Evolutionary conservation across 2,797 vertebrate species (phyloP).

Genomic region (Hirundo rustica): DNA sequence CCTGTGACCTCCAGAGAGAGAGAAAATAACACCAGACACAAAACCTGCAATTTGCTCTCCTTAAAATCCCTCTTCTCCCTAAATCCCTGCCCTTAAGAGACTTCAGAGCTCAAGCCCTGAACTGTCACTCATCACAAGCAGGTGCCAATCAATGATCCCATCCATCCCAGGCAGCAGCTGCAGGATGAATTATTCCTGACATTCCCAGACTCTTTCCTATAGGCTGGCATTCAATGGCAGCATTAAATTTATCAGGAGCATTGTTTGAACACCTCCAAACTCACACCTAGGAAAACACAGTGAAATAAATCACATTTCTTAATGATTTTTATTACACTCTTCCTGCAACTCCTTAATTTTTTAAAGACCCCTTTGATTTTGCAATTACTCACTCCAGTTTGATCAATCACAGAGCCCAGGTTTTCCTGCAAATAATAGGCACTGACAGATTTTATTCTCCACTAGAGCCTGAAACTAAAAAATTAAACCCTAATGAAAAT

Average conservation of each 20-base stretch:
- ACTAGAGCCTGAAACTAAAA: slow-evolving; percentile 54
- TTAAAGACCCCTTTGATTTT: slow-evolving; percentile 27
- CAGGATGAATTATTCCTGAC: neutral
- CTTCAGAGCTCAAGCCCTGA: neutral
- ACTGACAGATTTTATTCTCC: slow-evolving; percentile 56
- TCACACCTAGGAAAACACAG: neutral
- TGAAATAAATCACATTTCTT: neutral
- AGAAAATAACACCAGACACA: neutral
- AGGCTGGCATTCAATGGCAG: neutral
- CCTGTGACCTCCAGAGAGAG: neutral
- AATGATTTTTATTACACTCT: neutral
- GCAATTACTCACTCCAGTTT: neutral
- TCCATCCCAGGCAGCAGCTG: neutral
- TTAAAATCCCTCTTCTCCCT: neutral
- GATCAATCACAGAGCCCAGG: slow-evolving; percentile 13
- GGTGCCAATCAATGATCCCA: neutral
- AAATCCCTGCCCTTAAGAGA: neutral
- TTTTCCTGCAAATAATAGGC: slow-evolving; percentile 4
- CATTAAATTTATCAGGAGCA: neutral
- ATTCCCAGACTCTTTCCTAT: neutral
- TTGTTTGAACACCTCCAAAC: neutral
- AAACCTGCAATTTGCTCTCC: neutral
- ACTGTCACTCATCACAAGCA: neutral
- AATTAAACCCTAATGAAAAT: slow-evolving; percentile 40
- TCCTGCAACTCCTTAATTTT: slow-evolving; percentile 8